These are phyloP conservation scores for Meloidogyne hapla DNA, from an alignment of 1,140 invertebrate genomes.

Conservation along the genomic window DNA sequence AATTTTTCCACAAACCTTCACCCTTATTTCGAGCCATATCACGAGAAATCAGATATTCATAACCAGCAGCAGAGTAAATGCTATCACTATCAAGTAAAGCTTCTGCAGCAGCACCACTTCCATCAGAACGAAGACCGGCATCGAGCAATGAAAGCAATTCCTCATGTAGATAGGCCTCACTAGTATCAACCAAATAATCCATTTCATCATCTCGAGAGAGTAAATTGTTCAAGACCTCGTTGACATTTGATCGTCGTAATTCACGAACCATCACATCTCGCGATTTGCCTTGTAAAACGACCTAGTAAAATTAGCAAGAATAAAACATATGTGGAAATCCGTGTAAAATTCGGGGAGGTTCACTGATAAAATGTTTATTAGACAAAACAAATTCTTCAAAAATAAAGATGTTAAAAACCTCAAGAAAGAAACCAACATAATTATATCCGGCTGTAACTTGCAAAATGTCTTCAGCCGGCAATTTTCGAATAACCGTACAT, in stretches of 20 bases:
- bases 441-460: constrained; percentile 54
- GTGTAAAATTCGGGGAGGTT: too few relatives aligned
- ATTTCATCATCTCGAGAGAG: constrained; percentile 89
- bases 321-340: too few relatives aligned
- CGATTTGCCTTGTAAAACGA: constrained; percentile 91
- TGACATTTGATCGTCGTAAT: constrained; percentile 86
- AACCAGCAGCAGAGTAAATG: constrained; percentile 91
- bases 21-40: constrained; percentile 74
- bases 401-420: too few relatives aligned
- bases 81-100: constrained; percentile 94
- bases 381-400: constrained; percentile 16
- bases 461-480: constrained; percentile 41
- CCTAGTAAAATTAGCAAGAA: constrained; percentile 31
- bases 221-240: constrained; percentile 93
- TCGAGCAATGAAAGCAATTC: constrained; percentile 94
- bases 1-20: constrained; percentile 43
- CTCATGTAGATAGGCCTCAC: constrained; percentile 69
- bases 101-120: constrained; percentile 41
- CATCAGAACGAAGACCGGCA: constrained; percentile 77
- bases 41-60: constrained; percentile 92
- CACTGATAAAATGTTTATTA: too few relatives aligned
- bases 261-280: constrained; percentile 95
- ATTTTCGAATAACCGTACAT: constrained; percentile 16
- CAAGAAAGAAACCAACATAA: constrained; percentile 49
- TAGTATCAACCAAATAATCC: constrained; percentile 50